Evolutionary conservation across 1,140 invertebrate genomes (phyloP).

Genomic region (Laodelphax striatellus): DNA sequence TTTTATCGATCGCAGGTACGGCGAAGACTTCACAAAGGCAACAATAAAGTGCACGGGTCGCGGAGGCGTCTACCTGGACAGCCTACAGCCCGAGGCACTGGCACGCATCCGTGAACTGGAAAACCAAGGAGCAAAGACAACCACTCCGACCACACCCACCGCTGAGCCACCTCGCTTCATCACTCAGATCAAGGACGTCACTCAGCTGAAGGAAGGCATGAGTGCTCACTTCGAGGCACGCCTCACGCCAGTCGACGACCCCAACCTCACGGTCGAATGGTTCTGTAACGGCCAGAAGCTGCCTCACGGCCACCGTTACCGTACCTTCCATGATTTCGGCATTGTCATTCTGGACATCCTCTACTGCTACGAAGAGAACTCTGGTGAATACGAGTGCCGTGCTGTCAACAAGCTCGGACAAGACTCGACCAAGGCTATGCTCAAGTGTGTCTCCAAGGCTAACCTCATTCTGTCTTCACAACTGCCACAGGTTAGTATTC

Average conservation of each 20-base stretch:
- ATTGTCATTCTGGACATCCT: constrained; percentile 93
- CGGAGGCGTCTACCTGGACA: constrained; percentile 84
- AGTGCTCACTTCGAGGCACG: constrained; percentile 89
- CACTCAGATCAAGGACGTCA: constrained; percentile 72
- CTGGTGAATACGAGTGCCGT: constrained; percentile 82
- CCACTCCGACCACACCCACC: constrained; percentile 48
- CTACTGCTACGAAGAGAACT: constrained; percentile 95
- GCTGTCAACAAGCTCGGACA: constrained; percentile 86
- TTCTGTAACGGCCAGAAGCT: constrained; percentile 88
- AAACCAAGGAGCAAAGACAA: constrained; percentile 42
- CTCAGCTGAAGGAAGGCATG: constrained; percentile 79
- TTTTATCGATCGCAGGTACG: constrained; percentile 40
- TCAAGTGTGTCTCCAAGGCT: constrained; percentile 80
- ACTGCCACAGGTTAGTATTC: constrained; percentile 59
- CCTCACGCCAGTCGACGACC: constrained; percentile 82
- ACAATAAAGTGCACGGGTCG: constrained; percentile 70
- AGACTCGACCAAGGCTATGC: constrained; percentile 70
- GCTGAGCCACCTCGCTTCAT: constrained; percentile 80
- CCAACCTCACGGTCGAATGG: constrained; percentile 84
- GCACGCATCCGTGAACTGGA: constrained; percentile 75
- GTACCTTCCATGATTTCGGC: constrained; percentile 94
- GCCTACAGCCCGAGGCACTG: constrained; percentile 86
- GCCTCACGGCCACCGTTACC: constrained; percentile 83
- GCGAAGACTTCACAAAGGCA: constrained; percentile 76
- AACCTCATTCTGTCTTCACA: constrained; percentile 91